Evolutionary conservation across 2,113 vertebrate species (phyloP), one percentile per base, ranked within the genome.

Genomic region (Argyrosomus japonicus): DNA sequence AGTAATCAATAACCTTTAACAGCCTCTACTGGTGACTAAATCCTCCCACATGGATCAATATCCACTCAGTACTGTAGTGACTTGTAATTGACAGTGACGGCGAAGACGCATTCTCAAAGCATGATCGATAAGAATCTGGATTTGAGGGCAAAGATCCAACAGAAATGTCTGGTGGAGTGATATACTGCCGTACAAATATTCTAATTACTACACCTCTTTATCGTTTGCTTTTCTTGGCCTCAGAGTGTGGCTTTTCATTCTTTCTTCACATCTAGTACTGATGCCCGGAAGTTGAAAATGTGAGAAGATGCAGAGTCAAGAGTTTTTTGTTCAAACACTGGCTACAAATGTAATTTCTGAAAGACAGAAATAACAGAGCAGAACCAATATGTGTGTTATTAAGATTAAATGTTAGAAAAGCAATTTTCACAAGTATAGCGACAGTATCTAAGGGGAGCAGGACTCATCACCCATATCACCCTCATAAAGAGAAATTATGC

Each of bases 1-100:
- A 78, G 47, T 53, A 61, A 79, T 82, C 62, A 62, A 74, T 68
- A 43, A 6, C 10, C 50, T 51, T 69, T 21, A 45, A 65, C 50
- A 32, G 71, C 27, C 54, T 23, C 29, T 15, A 21, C 17, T 15
- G 8, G 23, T 32, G 53, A 61, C 18, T 45, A 10, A 25, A 58
- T 36, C 60, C n/a, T 27, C 69, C 48, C 25, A 32, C 27, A 54
- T 18, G 27, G 18, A 73, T 81, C 68, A 57, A 48, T 77, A 4
- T 36, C 18, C 13, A 0, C 12, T 71, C 36, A 62, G 8, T 63
- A 36, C 27, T 64, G 21, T 8, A 27, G 47, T n/a, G 56, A 23
- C 70, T 3, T 60, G 45, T 53, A 43, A 62, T 36, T 13, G 50
- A 81, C 18, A 21, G 19, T 36, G 29, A 57, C 21, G 17, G 23